Percentiles rank a stretch among this genome's conserved stretches.
Conservation (phyloP, 2,888 invertebrate species). For the Sinhomidia bicolor region DNA sequence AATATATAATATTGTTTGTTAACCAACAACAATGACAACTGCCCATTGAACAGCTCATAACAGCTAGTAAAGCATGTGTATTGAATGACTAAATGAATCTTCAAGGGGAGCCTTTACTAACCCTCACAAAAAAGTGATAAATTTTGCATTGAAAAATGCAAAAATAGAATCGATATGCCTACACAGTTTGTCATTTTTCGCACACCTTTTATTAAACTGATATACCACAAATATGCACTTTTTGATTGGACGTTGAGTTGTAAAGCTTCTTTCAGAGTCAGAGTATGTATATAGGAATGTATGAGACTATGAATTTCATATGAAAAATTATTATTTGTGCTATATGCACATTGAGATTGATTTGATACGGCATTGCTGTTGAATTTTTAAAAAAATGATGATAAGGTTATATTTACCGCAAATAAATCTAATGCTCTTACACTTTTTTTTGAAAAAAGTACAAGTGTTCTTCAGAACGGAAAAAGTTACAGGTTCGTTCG, state of each 20-base stretch:
- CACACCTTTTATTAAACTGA: not conserved
- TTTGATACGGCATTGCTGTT: slow-evolving; percentile 16
- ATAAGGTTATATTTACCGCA: not conserved
- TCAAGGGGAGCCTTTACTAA: slow-evolving; percentile 33
- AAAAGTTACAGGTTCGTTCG: not conserved
- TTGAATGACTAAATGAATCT: not conserved
- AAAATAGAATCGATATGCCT: not conserved
- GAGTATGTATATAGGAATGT: not conserved
- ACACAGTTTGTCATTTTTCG: not conserved
- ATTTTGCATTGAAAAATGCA: slow-evolving; percentile 8
- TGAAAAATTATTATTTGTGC: slow-evolving; percentile 14
- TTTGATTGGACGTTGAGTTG: not conserved
- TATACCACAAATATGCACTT: not conserved
- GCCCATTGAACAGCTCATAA: not conserved
- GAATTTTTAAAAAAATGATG: not conserved
- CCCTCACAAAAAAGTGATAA: not conserved
- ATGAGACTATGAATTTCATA: no score
- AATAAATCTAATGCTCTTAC: not conserved
- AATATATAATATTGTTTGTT: no score
- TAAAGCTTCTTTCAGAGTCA: no score
- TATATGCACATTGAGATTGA: not conserved
- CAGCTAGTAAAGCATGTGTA: not conserved
- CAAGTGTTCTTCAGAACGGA: not conserved
- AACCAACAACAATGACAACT: not conserved
- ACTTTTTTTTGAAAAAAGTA: no score